Evolutionary conservation across 2,113 vertebrate species (phyloP).

Genomic region (Sclerurus mexicanus): DNA sequence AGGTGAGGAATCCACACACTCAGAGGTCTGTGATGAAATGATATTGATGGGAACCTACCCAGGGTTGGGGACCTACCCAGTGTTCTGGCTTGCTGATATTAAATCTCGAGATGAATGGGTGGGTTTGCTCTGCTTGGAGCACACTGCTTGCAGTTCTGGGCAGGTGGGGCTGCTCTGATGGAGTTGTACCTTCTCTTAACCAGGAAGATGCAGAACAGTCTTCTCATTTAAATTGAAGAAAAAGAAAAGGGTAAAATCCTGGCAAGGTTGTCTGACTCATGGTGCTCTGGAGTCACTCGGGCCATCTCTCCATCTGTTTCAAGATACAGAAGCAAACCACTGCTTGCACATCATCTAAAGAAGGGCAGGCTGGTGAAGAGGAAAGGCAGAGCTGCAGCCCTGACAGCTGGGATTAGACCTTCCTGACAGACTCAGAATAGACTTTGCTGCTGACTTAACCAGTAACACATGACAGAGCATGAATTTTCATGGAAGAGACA

Average conservation of each 20-base stretch:
- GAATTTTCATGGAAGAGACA: constrained; percentile 5
- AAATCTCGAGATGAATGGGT: neutral
- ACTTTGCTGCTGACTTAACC: constrained; percentile 15
- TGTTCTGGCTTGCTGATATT: neutral
- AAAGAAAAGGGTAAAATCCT: neutral
- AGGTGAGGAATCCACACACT: neutral
- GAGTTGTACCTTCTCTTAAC: neutral
- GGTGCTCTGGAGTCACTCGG: neutral
- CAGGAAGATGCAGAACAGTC: neutral
- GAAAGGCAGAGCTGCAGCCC: neutral
- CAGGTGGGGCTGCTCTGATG: neutral
- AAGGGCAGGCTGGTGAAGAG: neutral
- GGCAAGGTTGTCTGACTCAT: neutral
- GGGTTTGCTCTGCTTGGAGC: neutral
- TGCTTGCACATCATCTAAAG: neutral
- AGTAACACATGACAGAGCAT: constrained; percentile 1
- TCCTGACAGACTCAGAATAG: neutral
- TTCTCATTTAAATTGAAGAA: neutral
- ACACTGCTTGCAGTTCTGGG: neutral
- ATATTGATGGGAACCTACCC: neutral
- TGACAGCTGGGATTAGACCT: neutral
- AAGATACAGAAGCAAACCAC: neutral
- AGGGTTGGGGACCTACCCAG: neutral
- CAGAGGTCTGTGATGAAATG: neutral
- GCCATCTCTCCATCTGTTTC: neutral